Base-by-base conservation (phyloP, 2,888 invertebrate species). In the Polia nebulosa region DNA sequence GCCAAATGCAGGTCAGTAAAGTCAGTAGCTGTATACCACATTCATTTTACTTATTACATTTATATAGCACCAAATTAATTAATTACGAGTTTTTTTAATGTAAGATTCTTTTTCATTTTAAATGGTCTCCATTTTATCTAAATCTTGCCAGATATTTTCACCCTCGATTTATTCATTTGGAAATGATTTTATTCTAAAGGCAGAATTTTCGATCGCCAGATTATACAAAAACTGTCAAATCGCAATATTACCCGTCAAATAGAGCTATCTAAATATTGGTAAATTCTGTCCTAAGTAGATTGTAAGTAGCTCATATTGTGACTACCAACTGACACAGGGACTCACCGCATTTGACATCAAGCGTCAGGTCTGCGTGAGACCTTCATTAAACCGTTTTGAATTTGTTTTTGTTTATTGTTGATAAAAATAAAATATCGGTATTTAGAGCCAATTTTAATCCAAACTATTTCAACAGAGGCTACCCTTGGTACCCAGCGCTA, bases 401-500 rank as follows among this genome's bases (percentile, higher is more conserved):
- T 25, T 45, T 2, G 1, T 1, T 13, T n/a, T n/a, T n/a, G n/a
- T n/a, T n/a, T n/a, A n/a, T n/a, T n/a, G n/a, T n/a, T n/a, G n/a
- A n/a, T n/a, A n/a, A n/a, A n/a, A n/a, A n/a, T n/a, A n/a, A 22
- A 45, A 22, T 27, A 49, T 49, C 9, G 15, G 1, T 49, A 17
- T 27, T 8, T 7, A 17, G 39, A 51, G 11, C 20, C 9, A 36
- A 36, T 25, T 49, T 25, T 22, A 66, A 70, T 7, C 5, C 11
- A 8, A 66, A 17, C 1, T 1, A 29, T 11, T 75, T 44, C 59
- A 41, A 75, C 93, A 96, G 96, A 81, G 98, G 99, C 27, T 99
- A 99, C 94, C 99, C 99, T 0, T 99, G 99, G 99, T 99, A 99
- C 95, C 99, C 99, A 53, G 99, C 99, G 6, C 95, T 99, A 78